Conservation (phyloP, 2,888 invertebrate species). For the Chaetoderma sp. region DNA sequence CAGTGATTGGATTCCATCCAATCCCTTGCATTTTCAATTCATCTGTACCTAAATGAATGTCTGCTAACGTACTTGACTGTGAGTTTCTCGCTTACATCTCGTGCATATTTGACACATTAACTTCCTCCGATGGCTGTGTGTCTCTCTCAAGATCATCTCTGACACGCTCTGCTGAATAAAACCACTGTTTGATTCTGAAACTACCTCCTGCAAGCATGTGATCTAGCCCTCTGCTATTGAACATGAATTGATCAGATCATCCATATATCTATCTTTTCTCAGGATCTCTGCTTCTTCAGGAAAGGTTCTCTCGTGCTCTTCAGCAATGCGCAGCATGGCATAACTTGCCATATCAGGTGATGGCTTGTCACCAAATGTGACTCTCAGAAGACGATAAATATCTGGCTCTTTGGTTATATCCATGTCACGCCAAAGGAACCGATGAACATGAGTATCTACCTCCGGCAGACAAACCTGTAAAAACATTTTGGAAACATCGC, state of each 20-base stretch:
- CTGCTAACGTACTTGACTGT: neutral
- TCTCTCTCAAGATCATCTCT: too few relatives aligned
- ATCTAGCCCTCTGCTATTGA: neutral
- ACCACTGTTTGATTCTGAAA: constrained; percentile 16
- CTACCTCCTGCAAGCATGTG: neutral
- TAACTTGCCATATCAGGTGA: constrained; percentile 4
- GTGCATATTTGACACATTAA: neutral
- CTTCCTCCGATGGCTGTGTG: too few relatives aligned
- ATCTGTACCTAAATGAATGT: neutral
- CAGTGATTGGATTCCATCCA: neutral
- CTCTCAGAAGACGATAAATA: neutral
- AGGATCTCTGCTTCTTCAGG: neutral
- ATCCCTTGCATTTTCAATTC: neutral
- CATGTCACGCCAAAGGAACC: constrained; percentile 15
- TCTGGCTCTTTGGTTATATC: neutral
- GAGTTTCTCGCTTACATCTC: neutral
- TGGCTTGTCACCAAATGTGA: neutral
- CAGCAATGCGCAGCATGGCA: neutral
- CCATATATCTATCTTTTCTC: neutral
- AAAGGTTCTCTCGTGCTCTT: neutral
- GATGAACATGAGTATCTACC: neutral
- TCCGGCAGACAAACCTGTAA: neutral
- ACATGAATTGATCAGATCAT: neutral
- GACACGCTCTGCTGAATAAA: neutral
- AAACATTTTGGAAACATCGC: constrained; percentile 14